These are phyloP conservation scores for Trinectes maculatus DNA, from an alignment of 2,113 vertebrate genomes.

Conservation along the genomic window DNA sequence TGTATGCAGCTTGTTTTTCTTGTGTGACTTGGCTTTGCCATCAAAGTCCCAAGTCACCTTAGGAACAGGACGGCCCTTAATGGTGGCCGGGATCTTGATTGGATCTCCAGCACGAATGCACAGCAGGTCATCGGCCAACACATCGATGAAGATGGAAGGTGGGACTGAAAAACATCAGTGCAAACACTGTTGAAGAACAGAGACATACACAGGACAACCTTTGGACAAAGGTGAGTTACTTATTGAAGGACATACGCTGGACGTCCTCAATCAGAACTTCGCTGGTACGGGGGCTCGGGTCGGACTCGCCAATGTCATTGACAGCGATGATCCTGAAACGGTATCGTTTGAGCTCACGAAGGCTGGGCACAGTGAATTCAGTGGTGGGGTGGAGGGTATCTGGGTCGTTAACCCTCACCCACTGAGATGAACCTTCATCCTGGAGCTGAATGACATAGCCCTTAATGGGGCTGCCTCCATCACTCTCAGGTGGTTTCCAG, in stretches of 20 bases:
- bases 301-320: slow-evolving; percentile 95
- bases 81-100: slow-evolving; percentile 90
- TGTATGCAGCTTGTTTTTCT: slow-evolving; percentile 92
- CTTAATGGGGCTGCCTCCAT: slow-evolving; percentile 96
- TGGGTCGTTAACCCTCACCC: slow-evolving; percentile 90
- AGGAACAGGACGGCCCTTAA: slow-evolving; percentile 92
- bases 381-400: slow-evolving; percentile 90
- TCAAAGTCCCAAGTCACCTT: slow-evolving; percentile 96
- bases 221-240: not conserved
- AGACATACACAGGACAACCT: no score
- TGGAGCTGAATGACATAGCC: slow-evolving; percentile 98
- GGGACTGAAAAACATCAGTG: slow-evolving; percentile 78
- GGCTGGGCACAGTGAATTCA: slow-evolving; percentile 90
- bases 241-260: slow-evolving; percentile 81
- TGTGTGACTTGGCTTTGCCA: slow-evolving; percentile 90
- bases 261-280: slow-evolving; percentile 92
- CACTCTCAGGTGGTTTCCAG: slow-evolving; percentile 92
- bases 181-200: not conserved
- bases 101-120: slow-evolving; percentile 88
- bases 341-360: slow-evolving; percentile 92
- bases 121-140: slow-evolving; percentile 88
- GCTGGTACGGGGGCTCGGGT: slow-evolving; percentile 90
- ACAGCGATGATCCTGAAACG: slow-evolving; percentile 96
- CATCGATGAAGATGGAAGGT: slow-evolving; percentile 89
- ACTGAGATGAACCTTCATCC: slow-evolving; percentile 89